A percentile compares a stretch with the other conserved stretches of the same genome.
Conservation (phyloP, 2,797 vertebrate genomes). For the Hyperoplus lanceolatus region DNA sequence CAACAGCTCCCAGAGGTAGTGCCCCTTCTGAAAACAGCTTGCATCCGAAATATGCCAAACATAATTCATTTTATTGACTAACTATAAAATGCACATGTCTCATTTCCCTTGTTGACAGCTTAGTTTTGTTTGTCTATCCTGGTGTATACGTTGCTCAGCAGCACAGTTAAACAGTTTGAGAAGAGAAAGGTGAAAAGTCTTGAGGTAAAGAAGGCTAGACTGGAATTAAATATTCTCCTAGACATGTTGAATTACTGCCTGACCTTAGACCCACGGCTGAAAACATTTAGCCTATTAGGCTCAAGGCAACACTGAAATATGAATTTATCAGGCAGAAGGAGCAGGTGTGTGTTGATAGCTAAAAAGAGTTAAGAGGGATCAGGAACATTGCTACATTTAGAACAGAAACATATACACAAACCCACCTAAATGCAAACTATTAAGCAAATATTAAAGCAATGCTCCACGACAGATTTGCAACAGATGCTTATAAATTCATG, state of each 20-base stretch:
- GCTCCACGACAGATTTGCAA: background rate
- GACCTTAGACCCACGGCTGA: conserved; percentile 2
- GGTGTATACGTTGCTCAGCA: conserved; percentile 13
- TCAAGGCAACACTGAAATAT: background rate
- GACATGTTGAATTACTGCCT: conserved; percentile 2
- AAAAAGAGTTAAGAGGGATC: background rate
- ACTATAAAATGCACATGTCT: conserved; percentile 30
- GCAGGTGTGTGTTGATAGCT: background rate
- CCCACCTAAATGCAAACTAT: background rate
- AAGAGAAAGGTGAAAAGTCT: conserved; percentile 23
- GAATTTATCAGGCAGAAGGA: background rate
- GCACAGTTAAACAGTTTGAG: conserved; percentile 18
- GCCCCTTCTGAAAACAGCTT: conserved; percentile 14
- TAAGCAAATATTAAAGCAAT: conserved; percentile 8
- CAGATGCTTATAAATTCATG: background rate
- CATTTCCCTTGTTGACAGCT: conserved; percentile 19
- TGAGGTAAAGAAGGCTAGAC: conserved; percentile 7
- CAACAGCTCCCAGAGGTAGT: background rate
- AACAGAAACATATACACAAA: background rate
- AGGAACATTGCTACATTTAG: background rate
- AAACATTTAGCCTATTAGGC: background rate
- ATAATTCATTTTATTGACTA: conserved; percentile 5
- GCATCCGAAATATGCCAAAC: conserved; percentile 7
- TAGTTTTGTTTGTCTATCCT: background rate
- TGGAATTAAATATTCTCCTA: conserved; percentile 19